Base-by-base conservation (phyloP, 2,888 invertebrate species). In the Thumatha senex region DNA sequence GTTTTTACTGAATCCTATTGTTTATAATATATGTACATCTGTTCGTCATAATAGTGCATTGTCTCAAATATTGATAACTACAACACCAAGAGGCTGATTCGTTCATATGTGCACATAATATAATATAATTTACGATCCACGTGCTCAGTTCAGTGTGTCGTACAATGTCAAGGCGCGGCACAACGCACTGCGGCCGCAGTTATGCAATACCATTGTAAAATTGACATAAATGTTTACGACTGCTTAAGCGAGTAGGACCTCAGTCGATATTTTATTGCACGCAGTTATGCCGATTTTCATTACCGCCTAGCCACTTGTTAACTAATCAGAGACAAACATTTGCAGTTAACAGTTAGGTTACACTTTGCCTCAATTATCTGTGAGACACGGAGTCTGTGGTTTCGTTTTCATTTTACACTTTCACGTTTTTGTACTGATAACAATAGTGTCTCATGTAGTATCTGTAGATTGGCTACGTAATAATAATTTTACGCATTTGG, bases 101-200 rank as follows among this genome's bases (percentile, higher is more conserved):
- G 48, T 63, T 55, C 60, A 44, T 41, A 51, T 68, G 57, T 68
- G 68, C 60, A 63, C 69, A 64, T 70, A 70, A 73, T 68, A 66
- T 73, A 69, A 70, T 74, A 75, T 82, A 76, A 84, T 87, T 88
- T 81, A 85, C 78, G 80, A 82, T 87, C 80, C 89, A 89, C 87
- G 90, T 89, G 87, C 75, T 61, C 72, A 69, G 86, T 83, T 82
- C 82, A 84, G 71, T 80, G 80, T 81, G 80, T 83, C 78, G 85
- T 78, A 76, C 90, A 91, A 89, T 89, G 90, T 89, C 90, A 90
- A 90, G 90, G 90, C 84, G 67, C 72, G 63, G 70, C 64, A 67
- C 63, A 69, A 76, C 73, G 71, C 54, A 53, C 70, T 64, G 63
- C 72, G 70, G 71, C 67, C 70, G 69, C 67, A 65, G 68, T 89